Evolutionary conservation across 1,140 invertebrate species (phyloP).

Genomic region (Polyergus mexicanus): DNA sequence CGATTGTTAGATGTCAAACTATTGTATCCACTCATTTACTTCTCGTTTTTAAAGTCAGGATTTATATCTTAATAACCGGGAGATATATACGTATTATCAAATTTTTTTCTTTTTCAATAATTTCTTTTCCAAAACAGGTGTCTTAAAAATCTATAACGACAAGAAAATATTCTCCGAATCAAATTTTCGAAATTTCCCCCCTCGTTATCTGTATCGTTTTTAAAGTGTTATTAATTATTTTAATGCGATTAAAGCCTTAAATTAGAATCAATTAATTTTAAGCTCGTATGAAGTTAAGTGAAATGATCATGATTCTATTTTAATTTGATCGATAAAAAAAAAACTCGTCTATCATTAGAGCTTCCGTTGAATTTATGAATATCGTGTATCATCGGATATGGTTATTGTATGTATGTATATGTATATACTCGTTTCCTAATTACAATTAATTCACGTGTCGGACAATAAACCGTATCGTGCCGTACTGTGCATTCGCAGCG

Average conservation of each 20-base stretch:
- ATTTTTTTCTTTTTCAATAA: neutral
- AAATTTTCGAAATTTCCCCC: neutral
- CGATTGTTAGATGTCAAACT: neutral
- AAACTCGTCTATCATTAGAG: neutral
- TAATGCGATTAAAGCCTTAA: neutral
- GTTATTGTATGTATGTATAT: neutral
- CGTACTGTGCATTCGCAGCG: slow-evolving; percentile 30
- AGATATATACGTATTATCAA: neutral
- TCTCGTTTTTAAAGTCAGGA: neutral
- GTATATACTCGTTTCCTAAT: slow-evolving; percentile 6
- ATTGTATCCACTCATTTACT: neutral
- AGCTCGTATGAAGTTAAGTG: slow-evolving; percentile 8
- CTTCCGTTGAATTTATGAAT: slow-evolving; percentile 38
- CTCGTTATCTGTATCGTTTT: neutral
- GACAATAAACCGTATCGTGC: slow-evolving; percentile 39
- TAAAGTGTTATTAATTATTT: neutral
- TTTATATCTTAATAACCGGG: too few species aligned
- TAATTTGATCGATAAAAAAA: slow-evolving; percentile 6
- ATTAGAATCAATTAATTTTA: neutral
- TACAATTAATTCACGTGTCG: slow-evolving; percentile 47
- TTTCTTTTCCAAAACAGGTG: neutral
- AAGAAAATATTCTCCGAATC: neutral
- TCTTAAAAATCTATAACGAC: neutral
- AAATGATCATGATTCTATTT: neutral
- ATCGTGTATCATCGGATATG: neutral